Percentiles rank a stretch among this genome's conserved stretches.
These are phyloP conservation scores for Bradypus variegatus DNA, from an alignment of 2,797 vertebrate genomes.

Conservation along the genomic window DNA sequence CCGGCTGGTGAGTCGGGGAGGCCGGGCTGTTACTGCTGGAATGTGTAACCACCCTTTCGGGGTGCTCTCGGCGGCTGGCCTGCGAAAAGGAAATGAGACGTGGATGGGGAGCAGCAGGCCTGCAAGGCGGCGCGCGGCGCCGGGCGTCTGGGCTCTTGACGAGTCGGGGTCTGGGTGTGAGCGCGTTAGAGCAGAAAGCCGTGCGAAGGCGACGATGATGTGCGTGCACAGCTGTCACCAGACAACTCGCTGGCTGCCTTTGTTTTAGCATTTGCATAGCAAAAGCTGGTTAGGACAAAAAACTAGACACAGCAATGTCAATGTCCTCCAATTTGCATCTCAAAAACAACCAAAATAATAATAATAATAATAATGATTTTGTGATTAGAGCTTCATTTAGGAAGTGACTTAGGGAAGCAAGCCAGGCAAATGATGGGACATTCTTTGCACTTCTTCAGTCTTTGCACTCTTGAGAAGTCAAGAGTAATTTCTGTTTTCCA, in stretches of 20 bases:
- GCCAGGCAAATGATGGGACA: background rate
- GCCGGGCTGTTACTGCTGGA: background rate
- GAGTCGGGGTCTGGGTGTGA: background rate
- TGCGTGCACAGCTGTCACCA: background rate
- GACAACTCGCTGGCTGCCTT: background rate
- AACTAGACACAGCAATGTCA: background rate
- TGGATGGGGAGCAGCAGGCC: background rate
- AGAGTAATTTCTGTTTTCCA: background rate
- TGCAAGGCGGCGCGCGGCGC: background rate
- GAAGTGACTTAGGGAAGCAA: background rate
- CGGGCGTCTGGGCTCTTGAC: background rate
- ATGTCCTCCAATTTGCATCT: background rate
- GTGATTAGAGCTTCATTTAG: background rate
- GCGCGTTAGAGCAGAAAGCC: background rate
- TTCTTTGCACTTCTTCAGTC: background rate
- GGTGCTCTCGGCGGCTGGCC: background rate
- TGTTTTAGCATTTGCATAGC: background rate
- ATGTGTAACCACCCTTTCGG: background rate
- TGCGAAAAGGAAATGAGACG: background rate
- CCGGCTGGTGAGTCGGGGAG: slow-evolving; percentile 57
- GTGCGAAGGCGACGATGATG: rapidly evolving
- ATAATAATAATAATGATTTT: too few relatives aligned
- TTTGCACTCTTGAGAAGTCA: background rate
- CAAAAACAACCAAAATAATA: background rate
- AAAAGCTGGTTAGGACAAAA: slow-evolving; percentile 26